A percentile compares a stretch with the other conserved stretches of the same genome.
These are phyloP conservation scores for Xenopus petersii DNA, from an alignment of 2,797 vertebrate species.

Conservation along the genomic window DNA sequence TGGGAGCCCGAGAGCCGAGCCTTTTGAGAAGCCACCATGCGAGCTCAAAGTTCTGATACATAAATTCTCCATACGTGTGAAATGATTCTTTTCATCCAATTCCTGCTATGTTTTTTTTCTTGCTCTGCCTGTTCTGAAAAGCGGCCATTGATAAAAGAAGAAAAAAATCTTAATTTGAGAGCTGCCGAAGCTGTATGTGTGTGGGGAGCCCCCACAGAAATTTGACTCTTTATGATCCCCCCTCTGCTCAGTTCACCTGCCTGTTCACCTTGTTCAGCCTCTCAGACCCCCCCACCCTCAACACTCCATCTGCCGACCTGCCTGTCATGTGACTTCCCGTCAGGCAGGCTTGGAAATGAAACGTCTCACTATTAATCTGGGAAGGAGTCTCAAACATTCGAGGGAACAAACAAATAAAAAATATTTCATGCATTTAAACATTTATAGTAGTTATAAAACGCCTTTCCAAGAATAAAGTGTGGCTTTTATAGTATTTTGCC, in stretches of 20 bases:
- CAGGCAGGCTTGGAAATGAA: constrained; percentile 9
- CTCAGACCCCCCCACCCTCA: background rate
- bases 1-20: constrained; percentile 25
- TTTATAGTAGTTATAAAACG: constrained; percentile 22
- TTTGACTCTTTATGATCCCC: constrained; percentile 5
- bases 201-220: constrained; percentile 14
- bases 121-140: constrained; percentile 34
- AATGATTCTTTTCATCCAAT: constrained; percentile 49
- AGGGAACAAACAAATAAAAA: constrained; percentile 27
- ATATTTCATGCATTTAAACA: constrained; percentile 8
- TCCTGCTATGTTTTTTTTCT: constrained; percentile 31
- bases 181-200: constrained; percentile 17
- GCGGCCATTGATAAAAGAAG: constrained; percentile 35
- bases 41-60: constrained; percentile 43
- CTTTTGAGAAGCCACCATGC: constrained; percentile 36
- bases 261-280: background rate
- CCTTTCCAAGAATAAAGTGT: constrained; percentile 25
- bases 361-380: constrained; percentile 12
- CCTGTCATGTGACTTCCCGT: constrained; percentile 35
- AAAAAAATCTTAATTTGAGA: constrained; percentile 1
- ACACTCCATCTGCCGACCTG: constrained; percentile 1
- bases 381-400: constrained; percentile 16
- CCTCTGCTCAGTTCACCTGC: constrained; percentile 26
- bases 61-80: constrained; percentile 48
- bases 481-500: background rate